Base-by-base conservation (phyloP, 2,797 vertebrate genomes). In the Pachyuromys duprasi region DNA sequence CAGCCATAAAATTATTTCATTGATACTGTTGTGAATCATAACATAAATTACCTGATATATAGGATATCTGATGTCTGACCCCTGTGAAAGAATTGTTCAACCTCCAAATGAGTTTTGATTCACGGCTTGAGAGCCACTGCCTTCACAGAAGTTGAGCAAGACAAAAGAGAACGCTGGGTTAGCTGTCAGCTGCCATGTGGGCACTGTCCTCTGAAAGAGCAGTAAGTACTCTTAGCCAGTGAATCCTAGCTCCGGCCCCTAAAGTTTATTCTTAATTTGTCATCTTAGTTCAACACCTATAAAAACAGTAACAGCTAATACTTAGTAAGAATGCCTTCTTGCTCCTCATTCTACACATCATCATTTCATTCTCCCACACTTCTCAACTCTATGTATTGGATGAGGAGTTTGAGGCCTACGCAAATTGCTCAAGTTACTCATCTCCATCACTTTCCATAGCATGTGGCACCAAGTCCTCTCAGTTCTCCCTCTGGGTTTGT, bases 341-440 rank as follows among this genome's bases (percentile, higher is more conserved):
- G 89, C 39, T 60, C 90, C 89, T 53, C 6, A 5, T 84, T 87
- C 72, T 42, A 93, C 53, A 91, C 0, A 4, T 90, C 90, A 89
- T 45, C 39, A 60, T 22, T 93, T 81, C 81, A 81, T 78, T 88
- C 22, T 87, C 72, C 89, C n/a, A 82, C 72, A 84, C 53, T 87
- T 72, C 74, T 87, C 87, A 87, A 63, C 83, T 13, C 26, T 5
- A 72, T 76, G 81, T 74, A 62, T 95, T 36, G 96, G 76, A 76
- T 45, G 62, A 84, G 83, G 89, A 89, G 94, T 94, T 93, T 39
- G 80, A 95, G 45, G 76, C 31, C 75, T 91, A 87, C 69, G 69
- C 86, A 94, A 94, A 80, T 62, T 60, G 82, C 24, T 33, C 3
- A 60, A 62, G 87, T 74, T 80, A 45, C 45, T 94, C 82, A 93